Percentiles rank a stretch among this genome's conserved stretches.
These are phyloP conservation scores for Pomatorhinus ruficollis DNA, from an alignment of 2,113 vertebrate genomes.

Conservation along the genomic window DNA sequence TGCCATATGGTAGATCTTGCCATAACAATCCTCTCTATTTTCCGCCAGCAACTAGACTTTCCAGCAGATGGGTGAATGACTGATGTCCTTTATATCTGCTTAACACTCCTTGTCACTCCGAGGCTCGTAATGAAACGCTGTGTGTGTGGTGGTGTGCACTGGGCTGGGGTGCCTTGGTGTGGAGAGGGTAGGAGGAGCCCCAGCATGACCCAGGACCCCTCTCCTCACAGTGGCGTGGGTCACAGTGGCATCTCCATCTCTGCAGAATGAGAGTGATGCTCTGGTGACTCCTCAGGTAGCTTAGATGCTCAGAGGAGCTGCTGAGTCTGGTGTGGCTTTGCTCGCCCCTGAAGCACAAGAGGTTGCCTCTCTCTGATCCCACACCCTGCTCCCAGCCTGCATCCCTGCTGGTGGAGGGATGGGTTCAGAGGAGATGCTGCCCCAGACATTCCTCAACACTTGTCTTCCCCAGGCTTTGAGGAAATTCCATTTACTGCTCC, in stretches of 20 bases:
- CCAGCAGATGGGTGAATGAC: conserved; percentile 25
- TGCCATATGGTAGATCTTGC: conserved; percentile 54
- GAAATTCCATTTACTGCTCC: neutral
- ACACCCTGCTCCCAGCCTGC: neutral
- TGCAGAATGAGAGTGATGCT: neutral
- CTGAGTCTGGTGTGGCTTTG: neutral
- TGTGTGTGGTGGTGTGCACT: neutral
- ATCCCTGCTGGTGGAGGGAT: neutral
- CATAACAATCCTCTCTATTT: conserved; percentile 45
- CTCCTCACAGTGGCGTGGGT: neutral
- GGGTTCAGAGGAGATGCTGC: neutral
- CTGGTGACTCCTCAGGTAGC: rapidly evolving
- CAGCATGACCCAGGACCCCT: neutral
- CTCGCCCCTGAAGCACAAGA: neutral
- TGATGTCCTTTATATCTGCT: conserved; percentile 51
- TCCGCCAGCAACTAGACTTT: conserved; percentile 24
- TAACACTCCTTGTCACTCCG: conserved; percentile 14
- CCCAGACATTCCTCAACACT: neutral
- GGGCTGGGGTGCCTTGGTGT: neutral
- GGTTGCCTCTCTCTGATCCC: neutral
- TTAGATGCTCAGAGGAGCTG: neutral
- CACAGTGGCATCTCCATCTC: neutral
- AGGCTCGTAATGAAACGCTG: neutral
- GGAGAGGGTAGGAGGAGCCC: neutral
- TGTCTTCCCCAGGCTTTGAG: neutral